Base-by-base conservation (phyloP, 2,888 invertebrate species). In the Aphodius granarius region DNA sequence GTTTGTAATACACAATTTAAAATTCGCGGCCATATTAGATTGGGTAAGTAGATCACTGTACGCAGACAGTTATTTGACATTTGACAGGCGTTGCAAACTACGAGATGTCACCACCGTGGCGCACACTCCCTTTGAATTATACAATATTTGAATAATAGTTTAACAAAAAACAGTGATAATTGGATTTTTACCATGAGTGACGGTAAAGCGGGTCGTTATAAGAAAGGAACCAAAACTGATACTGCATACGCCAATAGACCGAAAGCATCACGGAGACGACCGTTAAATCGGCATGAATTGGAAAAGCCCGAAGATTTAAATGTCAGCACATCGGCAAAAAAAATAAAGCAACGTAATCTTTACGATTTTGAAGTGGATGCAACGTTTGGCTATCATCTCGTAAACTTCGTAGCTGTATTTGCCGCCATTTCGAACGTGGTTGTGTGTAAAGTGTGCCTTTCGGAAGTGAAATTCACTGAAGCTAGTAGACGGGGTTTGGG, bases 381-480 rank as follows among this genome's bases (percentile, higher is more conserved):
- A 73, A 23, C 68, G 18, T 78, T 81, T 72, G 75, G 77, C 66
- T 80, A 79, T 72, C 75, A 76, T 64, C 71, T 81, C n/a, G 63
- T 80, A 20, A 77, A 80, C 70, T 81, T 80, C 68, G 18, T 80
- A 63, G 64, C 77, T 18, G 80, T 78, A 65, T 80, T 81, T 75
- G 71, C 76, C 20, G 79, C 78, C 62, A 64, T 80, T 75, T 76
- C 79, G 17, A 66, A 78, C 63, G 73, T 75, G 70, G 73, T 81
- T 71, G 78, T 81, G 17, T 81, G 80, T 66, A 79, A 80, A 76
- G 65, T 71, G 77, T 81, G 79, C 73, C 71, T 76, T 68, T 80
- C 79, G 18, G 72, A 80, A 17, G 74, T 80, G 16, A 75, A 66
- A 75, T 79, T 80, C 63, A 76, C 73, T n/a, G 79, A 80, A 79